These are phyloP conservation scores for Tricholaema leucomelas DNA, from an alignment of 2,113 vertebrate species.

Conservation along the genomic window DNA sequence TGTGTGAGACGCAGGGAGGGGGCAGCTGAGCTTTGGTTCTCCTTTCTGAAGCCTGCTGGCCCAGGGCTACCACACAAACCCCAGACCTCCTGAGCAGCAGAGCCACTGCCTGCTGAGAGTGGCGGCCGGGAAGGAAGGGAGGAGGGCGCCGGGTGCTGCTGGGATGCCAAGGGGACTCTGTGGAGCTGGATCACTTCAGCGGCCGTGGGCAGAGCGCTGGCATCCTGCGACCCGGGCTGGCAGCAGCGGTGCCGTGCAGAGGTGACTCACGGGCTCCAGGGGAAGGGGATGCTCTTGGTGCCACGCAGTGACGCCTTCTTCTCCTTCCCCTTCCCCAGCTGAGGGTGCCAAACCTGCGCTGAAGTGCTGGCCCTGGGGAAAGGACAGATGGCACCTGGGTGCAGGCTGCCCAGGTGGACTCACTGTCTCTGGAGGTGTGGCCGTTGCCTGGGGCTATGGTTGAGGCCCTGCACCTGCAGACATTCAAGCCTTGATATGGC, in stretches of 20 bases:
- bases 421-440: too few species aligned
- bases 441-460: too few species aligned
- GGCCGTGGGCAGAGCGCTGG: neutral
- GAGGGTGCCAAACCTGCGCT: neutral
- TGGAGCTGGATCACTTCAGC: neutral
- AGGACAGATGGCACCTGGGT: neutral
- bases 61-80: neutral
- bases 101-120: neutral
- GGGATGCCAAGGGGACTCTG: neutral
- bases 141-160: neutral
- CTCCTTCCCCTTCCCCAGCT: neutral
- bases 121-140: neutral
- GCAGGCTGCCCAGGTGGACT: too few species aligned
- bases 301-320: neutral
- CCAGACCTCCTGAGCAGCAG: neutral
- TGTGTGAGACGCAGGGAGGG: accelerated
- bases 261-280: neutral
- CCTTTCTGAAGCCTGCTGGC: neutral
- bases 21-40: accelerated
- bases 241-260: neutral
- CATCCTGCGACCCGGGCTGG: neutral
- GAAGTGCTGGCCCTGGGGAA: neutral
- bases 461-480: too few species aligned
- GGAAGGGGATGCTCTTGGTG: neutral
- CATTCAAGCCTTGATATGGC: too few species aligned